These are phyloP conservation scores for Arrhamphus sclerolepis DNA, from an alignment of 2,797 vertebrate species.

Conservation along the genomic window DNA sequence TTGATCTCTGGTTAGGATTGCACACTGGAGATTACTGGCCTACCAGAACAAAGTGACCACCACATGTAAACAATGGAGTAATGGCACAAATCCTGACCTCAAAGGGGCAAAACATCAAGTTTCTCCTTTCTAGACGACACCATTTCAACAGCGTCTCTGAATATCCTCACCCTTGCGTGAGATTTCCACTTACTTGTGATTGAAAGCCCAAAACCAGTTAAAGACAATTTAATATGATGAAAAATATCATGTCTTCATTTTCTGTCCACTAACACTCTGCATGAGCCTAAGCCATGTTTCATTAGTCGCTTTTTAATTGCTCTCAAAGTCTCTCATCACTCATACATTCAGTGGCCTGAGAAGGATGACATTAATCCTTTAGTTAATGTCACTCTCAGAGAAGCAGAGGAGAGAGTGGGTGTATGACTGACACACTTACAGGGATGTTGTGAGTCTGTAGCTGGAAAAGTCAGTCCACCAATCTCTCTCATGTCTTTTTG, in stretches of 20 bases:
- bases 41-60: neutral
- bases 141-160: neutral
- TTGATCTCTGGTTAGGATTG: neutral
- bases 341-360: slow-evolving; percentile 22
- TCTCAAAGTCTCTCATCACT: slow-evolving; percentile 21
- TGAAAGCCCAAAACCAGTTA: too few relatives aligned
- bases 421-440: slow-evolving; percentile 63
- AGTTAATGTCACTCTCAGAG: slow-evolving; percentile 53
- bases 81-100: too few relatives aligned
- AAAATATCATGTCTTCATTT: neutral
- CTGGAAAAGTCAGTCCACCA: slow-evolving; percentile 37
- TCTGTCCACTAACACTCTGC: neutral
- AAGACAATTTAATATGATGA: neutral
- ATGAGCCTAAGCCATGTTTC: slow-evolving; percentile 14
- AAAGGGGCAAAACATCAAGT: too few relatives aligned
- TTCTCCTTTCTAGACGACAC: too few relatives aligned
- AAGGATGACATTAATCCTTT: slow-evolving; percentile 61
- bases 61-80: too few relatives aligned
- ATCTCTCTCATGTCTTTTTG: slow-evolving; percentile 32
- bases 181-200: neutral
- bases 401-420: slow-evolving; percentile 39
- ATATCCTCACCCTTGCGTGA: neutral
- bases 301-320: slow-evolving; percentile 24
- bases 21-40: neutral
- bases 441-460: slow-evolving; percentile 53